These are phyloP conservation scores for Teleogryllus occipitalis DNA, from an alignment of 1,140 invertebrate species.

Conservation along the genomic window DNA sequence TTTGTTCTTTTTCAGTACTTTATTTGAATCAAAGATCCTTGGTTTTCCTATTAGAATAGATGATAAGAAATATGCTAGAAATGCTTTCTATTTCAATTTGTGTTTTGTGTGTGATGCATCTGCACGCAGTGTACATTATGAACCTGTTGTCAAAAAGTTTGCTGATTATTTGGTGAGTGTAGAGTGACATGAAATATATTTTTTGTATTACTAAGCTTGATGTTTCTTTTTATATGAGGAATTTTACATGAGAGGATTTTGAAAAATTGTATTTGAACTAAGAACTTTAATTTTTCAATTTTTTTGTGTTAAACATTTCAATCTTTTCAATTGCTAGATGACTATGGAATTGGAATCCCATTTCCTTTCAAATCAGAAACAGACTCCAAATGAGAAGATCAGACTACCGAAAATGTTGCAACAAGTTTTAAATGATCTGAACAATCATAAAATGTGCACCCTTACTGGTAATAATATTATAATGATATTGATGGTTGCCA, in stretches of 20 bases:
- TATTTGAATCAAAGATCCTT: slow-evolving; percentile 77
- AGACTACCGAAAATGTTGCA: slow-evolving; percentile 64
- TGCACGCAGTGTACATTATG: slow-evolving; percentile 85
- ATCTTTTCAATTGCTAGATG: slow-evolving; percentile 40
- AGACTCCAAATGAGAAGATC: slow-evolving; percentile 42
- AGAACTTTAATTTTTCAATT: too few species aligned
- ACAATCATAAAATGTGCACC: slow-evolving; percentile 66
- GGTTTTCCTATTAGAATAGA: slow-evolving; percentile 89
- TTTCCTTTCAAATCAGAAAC: slow-evolving; percentile 62
- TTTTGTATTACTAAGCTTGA: too few species aligned
- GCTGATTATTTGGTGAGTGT: slow-evolving; percentile 74
- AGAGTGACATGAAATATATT: background rate
- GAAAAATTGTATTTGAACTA: too few species aligned
- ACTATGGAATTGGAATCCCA: slow-evolving; percentile 72
- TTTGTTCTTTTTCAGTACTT: slow-evolving; percentile 49
- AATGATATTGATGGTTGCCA: background rate
- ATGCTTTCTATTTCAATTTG: slow-evolving; percentile 90
- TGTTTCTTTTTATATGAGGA: too few species aligned
- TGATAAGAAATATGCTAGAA: slow-evolving; percentile 80
- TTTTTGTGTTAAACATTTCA: background rate
- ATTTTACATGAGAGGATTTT: too few species aligned
- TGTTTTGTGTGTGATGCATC: slow-evolving; percentile 90
- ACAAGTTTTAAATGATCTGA: slow-evolving; percentile 70
- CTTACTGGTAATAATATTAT: slow-evolving; percentile 52
- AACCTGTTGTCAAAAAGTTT: slow-evolving; percentile 86